phyloP scores from a whole-genome alignment of 2,888 invertebrate species.

The Aethes cnicana region DNA sequence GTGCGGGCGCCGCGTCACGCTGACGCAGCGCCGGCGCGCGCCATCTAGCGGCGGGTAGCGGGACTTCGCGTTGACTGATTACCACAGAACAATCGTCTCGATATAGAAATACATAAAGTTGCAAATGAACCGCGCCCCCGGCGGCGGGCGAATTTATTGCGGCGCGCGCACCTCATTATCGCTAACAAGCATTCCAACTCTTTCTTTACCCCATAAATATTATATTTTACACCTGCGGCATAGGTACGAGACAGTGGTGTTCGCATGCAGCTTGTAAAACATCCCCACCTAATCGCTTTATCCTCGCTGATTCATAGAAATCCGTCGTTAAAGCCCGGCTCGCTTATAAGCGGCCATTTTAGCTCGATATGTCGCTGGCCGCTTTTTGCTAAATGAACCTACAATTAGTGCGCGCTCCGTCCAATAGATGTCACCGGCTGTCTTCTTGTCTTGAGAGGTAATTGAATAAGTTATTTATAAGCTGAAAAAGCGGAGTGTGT shows the following conservation, averaged over 20 bases:
- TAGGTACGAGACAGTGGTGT: conserved; percentile 44
- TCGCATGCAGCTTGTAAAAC: conserved; percentile 31
- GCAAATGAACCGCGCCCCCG: conserved; percentile 73
- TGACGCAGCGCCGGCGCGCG: conserved; percentile 63
- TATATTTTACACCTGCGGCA: conserved; percentile 78
- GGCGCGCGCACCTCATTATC: conserved; percentile 77
- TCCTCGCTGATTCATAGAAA: too few species aligned
- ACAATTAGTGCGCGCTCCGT: conserved; percentile 35
- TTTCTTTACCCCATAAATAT: conserved; percentile 78
- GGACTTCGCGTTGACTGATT: conserved; percentile 45
- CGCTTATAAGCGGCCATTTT: not conserved
- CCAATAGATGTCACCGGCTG: conserved; percentile 37
- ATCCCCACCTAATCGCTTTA: conserved; percentile 22
- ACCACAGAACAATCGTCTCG: conserved; percentile 45
- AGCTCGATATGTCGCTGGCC: not conserved
- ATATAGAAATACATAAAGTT: conserved; percentile 68
- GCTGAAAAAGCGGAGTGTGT: conserved; percentile 11
- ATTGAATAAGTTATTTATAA: conserved; percentile 25
- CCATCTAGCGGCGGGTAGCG: conserved; percentile 66
- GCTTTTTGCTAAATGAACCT: conserved; percentile 21
- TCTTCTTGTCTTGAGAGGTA: conserved; percentile 15
- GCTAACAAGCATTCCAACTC: conserved; percentile 77
- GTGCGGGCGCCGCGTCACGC: conserved; percentile 54
- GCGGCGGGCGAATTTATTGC: conserved; percentile 73
- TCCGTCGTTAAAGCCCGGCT: not conserved